A percentile compares a stretch with the other conserved stretches of the same genome.
Conservation (phyloP, 2,113 vertebrate genomes). For the Sapayoa aenigma region DNA sequence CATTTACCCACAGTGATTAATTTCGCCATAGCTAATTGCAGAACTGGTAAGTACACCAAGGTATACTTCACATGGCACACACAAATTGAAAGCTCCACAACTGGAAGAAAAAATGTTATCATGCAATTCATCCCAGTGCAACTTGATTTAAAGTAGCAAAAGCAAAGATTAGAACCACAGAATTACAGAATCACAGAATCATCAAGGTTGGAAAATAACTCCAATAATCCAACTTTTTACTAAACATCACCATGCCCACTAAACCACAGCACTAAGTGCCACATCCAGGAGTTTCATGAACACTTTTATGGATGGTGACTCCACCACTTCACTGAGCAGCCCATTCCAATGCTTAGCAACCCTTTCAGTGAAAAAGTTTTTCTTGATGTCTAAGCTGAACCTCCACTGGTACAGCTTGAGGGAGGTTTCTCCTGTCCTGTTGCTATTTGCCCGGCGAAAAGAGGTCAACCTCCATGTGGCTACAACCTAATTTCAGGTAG, state of each 20-base stretch:
- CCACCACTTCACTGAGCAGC: too few relatives aligned
- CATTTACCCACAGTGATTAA: background rate
- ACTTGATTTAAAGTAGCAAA: background rate
- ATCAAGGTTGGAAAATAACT: background rate
- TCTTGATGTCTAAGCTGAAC: background rate
- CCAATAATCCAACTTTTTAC: background rate
- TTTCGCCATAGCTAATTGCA: background rate
- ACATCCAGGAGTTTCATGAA: background rate
- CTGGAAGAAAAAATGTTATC: background rate
- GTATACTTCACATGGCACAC: background rate
- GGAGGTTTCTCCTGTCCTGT: background rate
- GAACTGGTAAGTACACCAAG: background rate
- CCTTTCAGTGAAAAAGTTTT: background rate
- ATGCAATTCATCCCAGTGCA: background rate
- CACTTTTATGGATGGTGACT: background rate
- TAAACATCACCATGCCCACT: background rate
- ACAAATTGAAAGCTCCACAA: background rate
- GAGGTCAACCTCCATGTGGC: accelerated
- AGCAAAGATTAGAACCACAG: background rate
- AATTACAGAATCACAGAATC: background rate
- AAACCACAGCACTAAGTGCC: background rate
- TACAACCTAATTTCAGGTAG: background rate
- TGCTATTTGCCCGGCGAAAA: background rate
- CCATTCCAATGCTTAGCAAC: background rate
- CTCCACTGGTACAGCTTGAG: background rate